Conservation (phyloP, 2,888 invertebrate genomes). For the Isotomurus palustris region DNA sequence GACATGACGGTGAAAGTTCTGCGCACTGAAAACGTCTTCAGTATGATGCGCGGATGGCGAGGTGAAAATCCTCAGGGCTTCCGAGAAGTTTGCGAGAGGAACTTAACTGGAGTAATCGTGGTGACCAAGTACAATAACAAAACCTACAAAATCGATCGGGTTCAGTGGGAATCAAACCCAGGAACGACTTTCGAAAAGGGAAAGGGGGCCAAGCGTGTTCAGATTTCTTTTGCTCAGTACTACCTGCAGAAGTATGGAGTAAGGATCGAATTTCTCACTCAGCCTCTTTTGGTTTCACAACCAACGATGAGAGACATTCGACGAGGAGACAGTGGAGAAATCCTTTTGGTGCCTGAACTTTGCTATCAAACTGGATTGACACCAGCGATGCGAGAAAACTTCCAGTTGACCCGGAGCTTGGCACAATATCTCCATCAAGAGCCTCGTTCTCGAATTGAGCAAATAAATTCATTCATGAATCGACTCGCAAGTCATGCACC, state of each 20-base stretch:
- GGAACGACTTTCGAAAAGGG: neutral
- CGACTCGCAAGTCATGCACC: no score
- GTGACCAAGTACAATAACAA: conserved; percentile 6
- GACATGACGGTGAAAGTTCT: conserved; percentile 2
- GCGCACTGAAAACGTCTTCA: neutral
- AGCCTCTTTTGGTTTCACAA: neutral
- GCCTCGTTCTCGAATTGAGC: neutral
- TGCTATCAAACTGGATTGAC: conserved; percentile 8
- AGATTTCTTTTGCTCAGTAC: neutral
- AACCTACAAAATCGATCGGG: neutral
- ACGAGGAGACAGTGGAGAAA: conserved; percentile 1
- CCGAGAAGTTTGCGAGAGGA: neutral
- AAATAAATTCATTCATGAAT: no score
- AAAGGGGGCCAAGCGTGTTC: neutral
- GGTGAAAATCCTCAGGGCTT: neutral
- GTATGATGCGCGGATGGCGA: neutral
- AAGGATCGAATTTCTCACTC: neutral
- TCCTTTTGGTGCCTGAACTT: neutral
- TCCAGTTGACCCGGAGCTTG: neutral
- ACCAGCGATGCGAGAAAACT: conserved; percentile 1
- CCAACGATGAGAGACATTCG: conserved; percentile 1
- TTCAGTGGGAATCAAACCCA: neutral
- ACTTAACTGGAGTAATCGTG: neutral
- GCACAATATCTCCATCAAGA: neutral
- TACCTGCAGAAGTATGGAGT: neutral